A percentile compares a stretch with the other conserved stretches of the same genome.
Evolutionary conservation across 2,113 vertebrate genomes (phyloP).

Genomic region (Zapus hudsonius): DNA sequence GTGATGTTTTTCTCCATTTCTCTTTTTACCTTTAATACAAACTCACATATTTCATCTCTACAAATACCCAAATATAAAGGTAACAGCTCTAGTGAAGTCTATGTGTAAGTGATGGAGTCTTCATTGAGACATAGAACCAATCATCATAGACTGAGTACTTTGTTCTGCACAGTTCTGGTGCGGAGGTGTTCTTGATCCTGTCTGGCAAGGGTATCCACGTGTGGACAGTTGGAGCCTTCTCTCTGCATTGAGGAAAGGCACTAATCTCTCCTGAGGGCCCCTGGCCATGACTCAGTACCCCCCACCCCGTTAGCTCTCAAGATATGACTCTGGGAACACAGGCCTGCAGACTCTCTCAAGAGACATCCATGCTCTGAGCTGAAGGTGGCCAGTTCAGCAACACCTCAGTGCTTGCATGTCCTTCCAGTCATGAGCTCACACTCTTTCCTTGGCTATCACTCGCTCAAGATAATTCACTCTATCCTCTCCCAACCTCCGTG

Average conservation of each 20-base stretch:
- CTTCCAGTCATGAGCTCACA: background rate
- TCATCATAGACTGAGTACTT: background rate
- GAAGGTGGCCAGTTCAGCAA: no score
- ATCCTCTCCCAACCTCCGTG: background rate
- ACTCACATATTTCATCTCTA: background rate
- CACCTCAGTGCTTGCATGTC: background rate
- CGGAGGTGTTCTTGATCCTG: no score
- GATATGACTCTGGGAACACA: no score
- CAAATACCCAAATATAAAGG: background rate
- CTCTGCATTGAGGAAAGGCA: accelerated
- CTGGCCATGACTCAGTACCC: background rate
- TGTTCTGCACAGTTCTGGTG: no score
- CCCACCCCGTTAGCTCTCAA: background rate
- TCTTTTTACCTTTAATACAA: no score
- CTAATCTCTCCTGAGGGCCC: no score
- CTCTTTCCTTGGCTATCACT: no score
- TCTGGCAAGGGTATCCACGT: no score
- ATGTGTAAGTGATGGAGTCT: background rate
- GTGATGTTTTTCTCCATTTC: background rate
- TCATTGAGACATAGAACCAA: background rate
- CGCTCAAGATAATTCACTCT: accelerated
- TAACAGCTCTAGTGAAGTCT: no score
- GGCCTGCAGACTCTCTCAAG: background rate
- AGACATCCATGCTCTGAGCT: accelerated
- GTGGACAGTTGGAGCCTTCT: background rate